These are phyloP conservation scores for Monopis laevigella DNA, from an alignment of 2,888 invertebrate species.

Conservation along the genomic window DNA sequence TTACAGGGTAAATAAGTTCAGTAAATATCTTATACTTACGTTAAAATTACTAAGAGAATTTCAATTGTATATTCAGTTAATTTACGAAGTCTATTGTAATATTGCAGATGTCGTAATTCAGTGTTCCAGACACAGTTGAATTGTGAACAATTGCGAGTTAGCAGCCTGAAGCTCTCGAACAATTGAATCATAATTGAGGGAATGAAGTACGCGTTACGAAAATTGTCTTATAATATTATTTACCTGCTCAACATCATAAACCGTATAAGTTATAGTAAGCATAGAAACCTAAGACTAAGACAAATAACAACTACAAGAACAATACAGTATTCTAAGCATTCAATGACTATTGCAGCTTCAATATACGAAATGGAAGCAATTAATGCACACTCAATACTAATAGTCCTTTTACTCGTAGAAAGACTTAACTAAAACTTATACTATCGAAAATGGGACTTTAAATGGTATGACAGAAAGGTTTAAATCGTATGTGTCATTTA, in stretches of 20 bases:
- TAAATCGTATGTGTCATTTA: slow-evolving; percentile 25
- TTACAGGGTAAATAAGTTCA: too few species aligned
- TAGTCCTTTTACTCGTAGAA: slow-evolving; percentile 25
- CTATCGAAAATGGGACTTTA: slow-evolving; percentile 31
- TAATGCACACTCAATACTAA: slow-evolving; percentile 42
- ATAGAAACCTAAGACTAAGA: too few species aligned
- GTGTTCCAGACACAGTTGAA: neutral
- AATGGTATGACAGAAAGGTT: slow-evolving; percentile 21
- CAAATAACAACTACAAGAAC: neutral
- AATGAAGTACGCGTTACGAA: slow-evolving; percentile 19
- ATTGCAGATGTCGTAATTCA: neutral
- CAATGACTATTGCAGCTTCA: slow-evolving; percentile 25
- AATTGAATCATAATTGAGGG: slow-evolving; percentile 27
- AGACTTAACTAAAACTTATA: slow-evolving; percentile 23
- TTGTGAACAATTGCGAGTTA: slow-evolving; percentile 16
- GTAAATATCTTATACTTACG: too few species aligned
- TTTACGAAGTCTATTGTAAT: too few species aligned
- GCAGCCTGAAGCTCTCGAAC: slow-evolving; percentile 18
- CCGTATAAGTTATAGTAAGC: too few species aligned
- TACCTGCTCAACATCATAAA: too few species aligned
- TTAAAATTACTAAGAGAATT: too few species aligned
- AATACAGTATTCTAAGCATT: neutral
- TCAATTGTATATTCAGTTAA: too few species aligned
- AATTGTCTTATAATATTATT: slow-evolving; percentile 17
- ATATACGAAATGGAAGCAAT: slow-evolving; percentile 39